Base-by-base conservation (phyloP, 1,140 invertebrate species). In the Zaprionus kolodkinae region DNA sequence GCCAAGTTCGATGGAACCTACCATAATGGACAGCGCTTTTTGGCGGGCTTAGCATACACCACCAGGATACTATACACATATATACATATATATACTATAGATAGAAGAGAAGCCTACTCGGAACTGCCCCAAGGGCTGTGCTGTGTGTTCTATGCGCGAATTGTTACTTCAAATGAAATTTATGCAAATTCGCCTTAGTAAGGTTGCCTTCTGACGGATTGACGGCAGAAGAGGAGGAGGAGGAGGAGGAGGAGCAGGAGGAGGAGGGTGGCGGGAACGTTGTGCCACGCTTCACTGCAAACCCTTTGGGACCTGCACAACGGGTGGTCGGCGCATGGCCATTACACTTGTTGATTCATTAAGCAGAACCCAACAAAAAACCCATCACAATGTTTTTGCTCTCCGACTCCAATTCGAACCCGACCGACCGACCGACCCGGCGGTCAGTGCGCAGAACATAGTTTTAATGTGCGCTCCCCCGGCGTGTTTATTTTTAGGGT, bases 321-420 rank as follows among this genome's bases (percentile, higher is more conserved):
- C 64, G 17, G 56, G 30, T 43, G 35, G 45, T 21, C 48, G 17
- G 10, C 5, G 17, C 60, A 54, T 15, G n/a, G 50, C 43, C 68
- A 70, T 70, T 72, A 61, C 73, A 87, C 84, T 87, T 83, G 83
- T 88, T 88, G 79, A 83, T 80, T 88, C 73, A 79, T 78, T 84
- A 71, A 71, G 77, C 66, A 65, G 59, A 30, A 30, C 35, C 54
- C 63, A 66, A 66, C 55, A 72, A 38, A 66, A 72, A 66, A 36
- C 40, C 54, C 38, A 72, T 59, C 48, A 66, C 62, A 72, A 72
- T 56, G 63, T 65, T 17, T 17, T 54, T 40, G 57, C 13, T 35
- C 57, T 45, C n/a, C 40, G n/a, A 45, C 40, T 45, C 40, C 40
- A 45, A 15, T 43, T 43, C 40, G 40, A 43, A 43, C 40, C 40